Base-by-base conservation (phyloP, 1,140 invertebrate genomes). In the Homalodisca vitripennis region DNA sequence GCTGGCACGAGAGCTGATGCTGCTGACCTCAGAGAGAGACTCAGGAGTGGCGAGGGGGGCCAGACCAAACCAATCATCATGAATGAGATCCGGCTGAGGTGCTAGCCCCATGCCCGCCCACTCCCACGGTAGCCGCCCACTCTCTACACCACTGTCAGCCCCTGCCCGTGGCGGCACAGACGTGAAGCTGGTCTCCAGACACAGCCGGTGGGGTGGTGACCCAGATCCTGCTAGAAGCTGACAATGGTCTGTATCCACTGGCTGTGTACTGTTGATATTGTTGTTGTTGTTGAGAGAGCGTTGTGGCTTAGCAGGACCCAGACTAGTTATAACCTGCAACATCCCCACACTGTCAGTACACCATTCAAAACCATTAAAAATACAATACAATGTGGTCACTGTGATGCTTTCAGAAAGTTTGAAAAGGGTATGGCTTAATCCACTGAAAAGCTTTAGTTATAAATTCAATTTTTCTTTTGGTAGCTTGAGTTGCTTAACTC, bases 21-120 rank as follows among this genome's bases (percentile, higher is more conserved):
- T 88, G 0, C 91, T 93, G 3, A 90, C 85, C 78, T 94, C 91
- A 0, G 91, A 93, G 1, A 94, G 77, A 1, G 90, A 93, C 78
- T 95, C 92, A 0, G 93, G 92, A 29, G 91, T 92, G 1, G 93
- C 93, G 24, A 95, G 76, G 0, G 93, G 92, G 0, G 92, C 92
- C 24, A 88, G 79, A 1, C 85, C 85, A 73, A 85, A 84, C 83
- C 87, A 88, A 73, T 89, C 87, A 65, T 87, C 85, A 71, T 84
- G 83, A 24, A 85, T 79, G 3, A 85, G 73, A 71, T 86, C 84
- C 13, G 60, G 69, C 17, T 41, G 34, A 41, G 6, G 34, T 41
- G 46, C 75, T 26, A 69, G 74, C 63, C 10, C 17, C 12, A 76
- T 70, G 1, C 77, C 76, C 13, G 74, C 46, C 55, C 77, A 76